These are phyloP conservation scores for Crenuchus spilurus DNA, from an alignment of 2,797 vertebrate species.

Conservation along the genomic window DNA sequence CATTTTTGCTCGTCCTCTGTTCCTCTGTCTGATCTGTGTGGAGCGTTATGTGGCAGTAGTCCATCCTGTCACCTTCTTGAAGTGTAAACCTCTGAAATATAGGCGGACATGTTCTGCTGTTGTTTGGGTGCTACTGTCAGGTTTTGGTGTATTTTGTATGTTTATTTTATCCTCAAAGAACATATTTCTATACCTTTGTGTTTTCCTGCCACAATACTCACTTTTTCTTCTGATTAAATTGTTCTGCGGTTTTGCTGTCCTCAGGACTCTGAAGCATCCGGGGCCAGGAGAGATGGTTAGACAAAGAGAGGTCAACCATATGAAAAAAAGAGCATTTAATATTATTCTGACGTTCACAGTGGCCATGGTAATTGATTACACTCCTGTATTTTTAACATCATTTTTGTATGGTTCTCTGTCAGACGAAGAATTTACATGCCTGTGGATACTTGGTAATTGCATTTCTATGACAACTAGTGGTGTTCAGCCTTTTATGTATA, in stretches of 20 bases:
- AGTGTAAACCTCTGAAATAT: constrained; percentile 49
- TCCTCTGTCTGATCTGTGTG: constrained; percentile 41
- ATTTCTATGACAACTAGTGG: constrained; percentile 16
- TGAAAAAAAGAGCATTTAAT: constrained; percentile 60
- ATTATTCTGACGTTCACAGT: constrained; percentile 57
- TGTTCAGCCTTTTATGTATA: constrained; percentile 25
- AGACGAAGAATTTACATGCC: background rate
- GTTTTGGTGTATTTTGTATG: background rate
- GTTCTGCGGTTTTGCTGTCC: constrained; percentile 36
- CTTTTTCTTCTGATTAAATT: constrained; percentile 5
- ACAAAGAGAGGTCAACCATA: constrained; percentile 57
- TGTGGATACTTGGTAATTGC: background rate
- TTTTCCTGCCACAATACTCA: background rate
- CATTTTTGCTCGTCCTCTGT: constrained; percentile 20
- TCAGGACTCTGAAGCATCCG: constrained; percentile 46
- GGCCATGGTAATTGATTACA: constrained; percentile 60
- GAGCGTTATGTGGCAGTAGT: constrained; percentile 54
- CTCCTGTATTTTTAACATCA: background rate
- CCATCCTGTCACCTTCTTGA: constrained; percentile 48
- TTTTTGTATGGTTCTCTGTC: background rate
- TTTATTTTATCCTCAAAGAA: background rate
- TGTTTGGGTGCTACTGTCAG: constrained; percentile 16
- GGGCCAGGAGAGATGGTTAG: constrained; percentile 42
- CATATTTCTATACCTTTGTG: background rate
- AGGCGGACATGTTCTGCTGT: constrained; percentile 31